A percentile compares a stretch with the other conserved stretches of the same genome.
phyloP scores from a whole-genome alignment of 2,113 vertebrate genomes.

The Zingel zingel region DNA sequence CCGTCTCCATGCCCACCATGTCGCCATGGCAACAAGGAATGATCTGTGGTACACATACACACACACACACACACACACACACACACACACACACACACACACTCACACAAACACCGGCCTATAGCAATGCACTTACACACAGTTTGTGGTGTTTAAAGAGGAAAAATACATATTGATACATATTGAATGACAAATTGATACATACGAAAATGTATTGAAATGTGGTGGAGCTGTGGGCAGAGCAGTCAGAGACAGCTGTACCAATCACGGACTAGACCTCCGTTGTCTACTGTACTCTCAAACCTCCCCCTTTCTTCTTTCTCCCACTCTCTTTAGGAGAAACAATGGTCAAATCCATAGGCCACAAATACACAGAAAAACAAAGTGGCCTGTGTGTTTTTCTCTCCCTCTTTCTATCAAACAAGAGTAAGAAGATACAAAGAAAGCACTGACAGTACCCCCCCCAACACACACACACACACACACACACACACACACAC shows the following conservation, averaged over 20 bases:
- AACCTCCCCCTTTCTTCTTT: background rate
- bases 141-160: background rate
- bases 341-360: conserved; percentile 80
- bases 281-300: conserved; percentile 75
- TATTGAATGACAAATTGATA: background rate
- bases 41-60: conserved; percentile 7
- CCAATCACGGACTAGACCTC: conserved; percentile 61
- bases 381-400: conserved; percentile 80
- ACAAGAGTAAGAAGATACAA: conserved; percentile 71
- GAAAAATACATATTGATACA: background rate
- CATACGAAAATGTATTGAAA: conserved; percentile 31
- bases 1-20: conserved; percentile 64
- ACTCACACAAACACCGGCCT: background rate
- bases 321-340: conserved; percentile 58
- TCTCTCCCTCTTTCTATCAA: conserved; percentile 55
- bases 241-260: conserved; percentile 67
- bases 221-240: conserved; percentile 25
- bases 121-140: background rate
- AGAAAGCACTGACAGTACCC: conserved; percentile 70
- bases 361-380: conserved; percentile 70
- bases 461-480: conserved; percentile 31
- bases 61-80: background rate
- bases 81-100: background rate
- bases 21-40: conserved; percentile 71
- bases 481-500: conserved; percentile 29